Evolutionary conservation across 2,888 invertebrate species (phyloP), one percentile per base, ranked within the genome.

Genomic region (Cetonia aurata): DNA sequence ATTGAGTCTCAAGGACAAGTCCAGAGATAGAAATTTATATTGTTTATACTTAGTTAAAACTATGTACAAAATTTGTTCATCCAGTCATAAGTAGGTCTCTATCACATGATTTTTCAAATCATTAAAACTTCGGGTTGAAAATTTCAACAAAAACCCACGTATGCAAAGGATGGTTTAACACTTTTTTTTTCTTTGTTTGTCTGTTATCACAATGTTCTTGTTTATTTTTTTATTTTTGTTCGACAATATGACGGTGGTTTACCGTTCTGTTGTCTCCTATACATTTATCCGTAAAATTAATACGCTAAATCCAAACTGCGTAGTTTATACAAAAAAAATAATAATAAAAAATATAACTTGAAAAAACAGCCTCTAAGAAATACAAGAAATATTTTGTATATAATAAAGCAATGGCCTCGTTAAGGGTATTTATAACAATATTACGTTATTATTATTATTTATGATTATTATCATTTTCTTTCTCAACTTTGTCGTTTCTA

Each of bases 181-280:
- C 50, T 37, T 52, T 50, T 37, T 19, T 59, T 44, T 19, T 41
- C 12, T 48, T 60, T 42, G 46, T 60, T 46, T 31, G 13, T 65
- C 62, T 65, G 62, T 65, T 65, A 65, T 65, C 62, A 65, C 62
- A 65, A 65, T 65, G 50, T 50, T 65, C 62, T 65, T 50, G 15
- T 41, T 50, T 37, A 17, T 57, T 57, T 19, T 19, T 57, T 48
- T 12, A 10, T 57, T 19, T 10, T 42, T 42, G 42, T 6, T 65
- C 50, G 50, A 65, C 37, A 52, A 65, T 50, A 65, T 37, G 50
- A 65, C 62, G n/a, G 37, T 42, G 33, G 37, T 44, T 46, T 60
- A 46, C 48, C 37, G 37, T 37, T 37, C 31, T 31, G 60, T 44
- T 60, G 48, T 33, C 50, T 50, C 13, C 62, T 19, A 37, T 37